A percentile compares a stretch with the other conserved stretches of the same genome.
Conservation (phyloP, 1,140 invertebrate species). For the Drosophila kepulauana region DNA sequence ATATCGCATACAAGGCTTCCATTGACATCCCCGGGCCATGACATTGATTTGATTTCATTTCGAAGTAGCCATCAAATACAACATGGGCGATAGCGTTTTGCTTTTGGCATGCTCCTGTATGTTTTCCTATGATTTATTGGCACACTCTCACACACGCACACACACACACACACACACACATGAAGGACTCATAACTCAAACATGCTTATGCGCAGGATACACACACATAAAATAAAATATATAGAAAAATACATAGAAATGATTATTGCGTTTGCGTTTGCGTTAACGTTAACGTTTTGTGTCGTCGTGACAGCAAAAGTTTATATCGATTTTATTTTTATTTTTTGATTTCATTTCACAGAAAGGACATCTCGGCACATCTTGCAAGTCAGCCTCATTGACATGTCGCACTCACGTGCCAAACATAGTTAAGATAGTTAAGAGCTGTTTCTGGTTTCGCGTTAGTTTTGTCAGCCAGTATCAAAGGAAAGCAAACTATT, state of each 20-base stretch:
- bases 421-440: conserved; percentile 68
- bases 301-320: conserved; percentile 23
- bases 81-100: conserved; percentile 7
- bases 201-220: conserved; percentile 2
- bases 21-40: conserved; percentile 7
- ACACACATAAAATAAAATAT: not conserved
- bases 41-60: conserved; percentile 27
- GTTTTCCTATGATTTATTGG: conserved; percentile 48
- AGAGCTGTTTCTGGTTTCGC: conserved; percentile 32
- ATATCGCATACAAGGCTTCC: conserved; percentile 7
- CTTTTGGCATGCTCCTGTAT: conserved; percentile 10
- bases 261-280: conserved; percentile 15
- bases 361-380: not conserved
- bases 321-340: conserved; percentile 62
- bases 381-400: conserved; percentile 34
- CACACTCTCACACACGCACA: conserved; percentile 2
- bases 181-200: conserved; percentile 22
- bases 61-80: conserved; percentile 24
- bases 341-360: not conserved
- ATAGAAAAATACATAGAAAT: conserved; percentile 18
- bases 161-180: not conserved
- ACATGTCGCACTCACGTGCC: conserved; percentile 55
- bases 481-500: conserved; percentile 42
- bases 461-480: conserved; percentile 41
- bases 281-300: conserved; percentile 9